A percentile compares a stretch with the other conserved stretches of the same genome.
These are phyloP conservation scores for Drosophila dives DNA, from an alignment of 2,888 invertebrate genomes.

Conservation along the genomic window DNA sequence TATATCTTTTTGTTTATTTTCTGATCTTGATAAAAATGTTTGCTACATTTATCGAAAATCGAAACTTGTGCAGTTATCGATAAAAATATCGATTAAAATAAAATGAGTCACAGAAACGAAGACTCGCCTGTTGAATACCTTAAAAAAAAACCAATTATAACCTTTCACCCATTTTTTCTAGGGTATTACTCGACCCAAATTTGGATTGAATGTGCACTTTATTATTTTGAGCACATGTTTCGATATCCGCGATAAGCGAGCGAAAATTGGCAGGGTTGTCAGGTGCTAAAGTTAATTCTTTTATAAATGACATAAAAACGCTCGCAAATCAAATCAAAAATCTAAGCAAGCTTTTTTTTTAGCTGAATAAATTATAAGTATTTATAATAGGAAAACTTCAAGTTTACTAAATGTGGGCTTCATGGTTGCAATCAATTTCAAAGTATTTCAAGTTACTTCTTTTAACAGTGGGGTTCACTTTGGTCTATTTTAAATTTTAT, in stretches of 20 bases:
- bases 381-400: neutral
- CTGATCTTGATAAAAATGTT: too few species aligned
- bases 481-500: slow-evolving; percentile 71
- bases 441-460: too few species aligned
- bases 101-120: neutral
- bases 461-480: neutral
- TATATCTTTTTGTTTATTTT: neutral
- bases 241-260: slow-evolving; percentile 8
- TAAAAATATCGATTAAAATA: neutral
- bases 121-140: neutral
- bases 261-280: slow-evolving; percentile 12
- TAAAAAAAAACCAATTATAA: neutral
- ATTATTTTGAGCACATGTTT: slow-evolving; percentile 11
- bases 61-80: neutral
- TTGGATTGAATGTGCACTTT: slow-evolving; percentile 2
- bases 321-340: neutral
- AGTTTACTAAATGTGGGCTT: neutral
- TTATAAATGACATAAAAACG: neutral
- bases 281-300: neutral
- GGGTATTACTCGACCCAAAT: slow-evolving; percentile 19
- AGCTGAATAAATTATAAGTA: neutral
- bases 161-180: neutral
- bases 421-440: neutral
- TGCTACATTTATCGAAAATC: neutral
- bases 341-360: neutral